Evolutionary conservation across 2,797 vertebrate genomes (phyloP).

Genomic region (Geotrypetes seraphini): DNA sequence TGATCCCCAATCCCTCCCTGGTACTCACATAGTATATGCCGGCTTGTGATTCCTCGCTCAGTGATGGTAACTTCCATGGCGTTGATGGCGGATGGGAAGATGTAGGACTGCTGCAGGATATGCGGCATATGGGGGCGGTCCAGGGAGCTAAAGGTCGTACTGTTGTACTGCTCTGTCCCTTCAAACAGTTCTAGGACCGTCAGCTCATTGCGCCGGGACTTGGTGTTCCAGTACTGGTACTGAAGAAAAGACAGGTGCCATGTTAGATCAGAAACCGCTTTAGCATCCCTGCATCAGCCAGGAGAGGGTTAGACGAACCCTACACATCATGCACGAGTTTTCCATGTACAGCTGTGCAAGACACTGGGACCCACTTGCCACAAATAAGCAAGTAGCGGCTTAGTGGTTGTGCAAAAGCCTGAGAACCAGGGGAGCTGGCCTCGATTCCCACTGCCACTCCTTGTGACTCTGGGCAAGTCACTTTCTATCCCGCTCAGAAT

Average conservation of each 20-base stretch:
- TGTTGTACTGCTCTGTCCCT: constrained; percentile 92
- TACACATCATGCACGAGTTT: too few relatives aligned
- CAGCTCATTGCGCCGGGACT: constrained; percentile 88
- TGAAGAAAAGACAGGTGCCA: constrained; percentile 10
- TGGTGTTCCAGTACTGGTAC: constrained; percentile 97
- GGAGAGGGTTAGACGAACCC: too few relatives aligned
- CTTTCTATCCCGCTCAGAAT: too few relatives aligned
- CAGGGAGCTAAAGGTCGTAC: constrained; percentile 91
- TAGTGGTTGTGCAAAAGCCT: too few relatives aligned
- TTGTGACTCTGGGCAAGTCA: too few relatives aligned
- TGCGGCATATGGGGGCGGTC: constrained; percentile 84
- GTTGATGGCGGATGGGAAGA: constrained; percentile 89
- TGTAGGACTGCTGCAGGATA: constrained; percentile 92
- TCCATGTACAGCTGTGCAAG: too few relatives aligned
- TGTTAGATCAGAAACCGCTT: accelerated
- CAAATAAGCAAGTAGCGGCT: too few relatives aligned
- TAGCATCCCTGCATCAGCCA: not conserved
- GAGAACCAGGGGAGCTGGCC: too few relatives aligned
- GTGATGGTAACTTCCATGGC: constrained; percentile 93
- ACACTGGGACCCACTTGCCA: too few relatives aligned
- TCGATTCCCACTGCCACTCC: too few relatives aligned
- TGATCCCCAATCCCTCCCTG: too few relatives aligned
- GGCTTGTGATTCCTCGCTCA: constrained; percentile 93
- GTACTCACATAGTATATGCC: constrained; percentile 82
- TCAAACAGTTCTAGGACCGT: constrained; percentile 90